A percentile compares a stretch with the other conserved stretches of the same genome.
phyloP scores from a whole-genome alignment of 2,113 vertebrate species.

The Lontra canadensis region DNA sequence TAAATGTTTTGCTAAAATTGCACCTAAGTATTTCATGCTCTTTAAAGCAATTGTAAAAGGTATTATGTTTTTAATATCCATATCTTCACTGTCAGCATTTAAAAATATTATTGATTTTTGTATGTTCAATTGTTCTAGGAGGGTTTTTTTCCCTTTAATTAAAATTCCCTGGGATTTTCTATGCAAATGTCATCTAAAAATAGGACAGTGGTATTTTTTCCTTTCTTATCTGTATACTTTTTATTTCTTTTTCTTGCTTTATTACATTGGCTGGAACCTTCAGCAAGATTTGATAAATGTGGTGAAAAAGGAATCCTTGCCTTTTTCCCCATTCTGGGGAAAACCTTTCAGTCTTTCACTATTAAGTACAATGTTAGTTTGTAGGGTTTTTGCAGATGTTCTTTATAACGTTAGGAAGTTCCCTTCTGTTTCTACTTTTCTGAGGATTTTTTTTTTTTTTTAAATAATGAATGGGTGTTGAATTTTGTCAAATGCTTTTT shows the following conservation, averaged over 20 bases:
- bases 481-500: background rate
- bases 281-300: too few species aligned
- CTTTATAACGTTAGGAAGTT: background rate
- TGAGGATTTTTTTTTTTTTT: background rate
- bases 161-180: background rate
- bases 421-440: background rate
- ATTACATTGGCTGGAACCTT: background rate
- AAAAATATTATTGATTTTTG: too few species aligned
- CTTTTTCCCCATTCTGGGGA: background rate
- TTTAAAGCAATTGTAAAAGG: too few species aligned
- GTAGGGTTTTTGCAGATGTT: background rate
- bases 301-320: background rate
- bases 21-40: too few species aligned
- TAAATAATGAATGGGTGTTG: background rate
- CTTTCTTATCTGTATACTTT: background rate
- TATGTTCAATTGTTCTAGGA: too few species aligned
- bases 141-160: too few species aligned
- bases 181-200: background rate
- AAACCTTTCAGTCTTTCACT: background rate
- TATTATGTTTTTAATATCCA: too few species aligned
- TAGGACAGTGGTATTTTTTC: background rate
- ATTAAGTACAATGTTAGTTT: background rate
- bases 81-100: too few species aligned
- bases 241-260: background rate
- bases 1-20: too few species aligned